These are phyloP conservation scores for Theropithecus gelada DNA, from an alignment of 2,113 vertebrate species.

Conservation along the genomic window DNA sequence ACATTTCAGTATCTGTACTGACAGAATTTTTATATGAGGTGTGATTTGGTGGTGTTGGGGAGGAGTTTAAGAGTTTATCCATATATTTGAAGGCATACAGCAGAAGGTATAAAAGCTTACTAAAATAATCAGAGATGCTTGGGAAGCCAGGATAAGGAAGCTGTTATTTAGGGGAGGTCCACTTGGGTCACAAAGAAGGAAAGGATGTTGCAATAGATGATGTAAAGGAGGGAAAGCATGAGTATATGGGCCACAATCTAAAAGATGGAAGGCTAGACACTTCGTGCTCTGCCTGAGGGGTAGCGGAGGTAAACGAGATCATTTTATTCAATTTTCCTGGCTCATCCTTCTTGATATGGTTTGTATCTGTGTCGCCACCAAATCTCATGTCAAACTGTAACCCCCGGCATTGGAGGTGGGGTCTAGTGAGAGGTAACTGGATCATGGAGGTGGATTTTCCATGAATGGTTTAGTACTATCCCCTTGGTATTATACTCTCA, in stretches of 20 bases:
- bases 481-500: too few species aligned
- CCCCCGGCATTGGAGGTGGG: too few species aligned
- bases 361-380: too few species aligned
- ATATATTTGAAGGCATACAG: not conserved
- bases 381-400: too few species aligned
- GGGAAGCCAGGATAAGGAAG: not conserved
- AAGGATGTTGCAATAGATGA: not conserved
- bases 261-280: not conserved
- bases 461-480: too few species aligned
- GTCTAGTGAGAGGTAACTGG: too few species aligned
- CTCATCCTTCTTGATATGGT: not conserved
- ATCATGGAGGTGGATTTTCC: too few species aligned
- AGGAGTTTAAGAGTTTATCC: not conserved
- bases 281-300: too few species aligned
- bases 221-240: fast-evolving
- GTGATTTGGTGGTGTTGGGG: not conserved
- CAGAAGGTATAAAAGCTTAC: not conserved
- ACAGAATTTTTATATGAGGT: not conserved
- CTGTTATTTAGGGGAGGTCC: not conserved
- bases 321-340: not conserved
- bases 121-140: not conserved
- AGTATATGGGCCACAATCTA: not conserved
- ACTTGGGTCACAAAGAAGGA: not conserved
- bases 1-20: not conserved
- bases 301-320: not conserved